A percentile compares a stretch with the other conserved stretches of the same genome.
These are phyloP conservation scores for Pyrrhosoma nymphula DNA, from an alignment of 2,888 invertebrate genomes.

Conservation along the genomic window DNA sequence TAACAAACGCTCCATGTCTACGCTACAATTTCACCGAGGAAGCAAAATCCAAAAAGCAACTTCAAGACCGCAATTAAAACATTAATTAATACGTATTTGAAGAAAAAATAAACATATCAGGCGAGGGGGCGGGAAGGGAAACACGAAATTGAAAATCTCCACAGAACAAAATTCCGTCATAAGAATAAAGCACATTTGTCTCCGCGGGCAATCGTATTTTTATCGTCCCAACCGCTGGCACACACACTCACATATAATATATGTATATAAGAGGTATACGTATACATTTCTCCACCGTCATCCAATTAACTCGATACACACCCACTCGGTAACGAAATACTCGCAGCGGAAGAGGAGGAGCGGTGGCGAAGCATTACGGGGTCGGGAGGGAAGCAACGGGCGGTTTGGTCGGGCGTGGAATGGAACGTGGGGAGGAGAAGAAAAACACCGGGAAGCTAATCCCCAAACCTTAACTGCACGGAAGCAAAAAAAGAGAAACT, in stretches of 20 bases:
- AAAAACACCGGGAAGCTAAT: conserved; percentile 11
- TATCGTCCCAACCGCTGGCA: conserved; percentile 53
- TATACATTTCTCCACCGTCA: conserved; percentile 22
- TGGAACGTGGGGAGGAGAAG: neutral
- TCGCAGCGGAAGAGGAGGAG: conserved; percentile 45
- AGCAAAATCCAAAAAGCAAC: neutral
- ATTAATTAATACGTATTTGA: neutral
- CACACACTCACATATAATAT: neutral
- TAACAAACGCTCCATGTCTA: neutral
- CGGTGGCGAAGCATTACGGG: neutral
- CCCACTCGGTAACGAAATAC: conserved; percentile 54
- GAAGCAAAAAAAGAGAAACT: conserved; percentile 1
- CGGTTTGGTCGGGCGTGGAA: neutral
- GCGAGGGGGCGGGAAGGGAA: neutral
- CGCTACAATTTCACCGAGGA: neutral
- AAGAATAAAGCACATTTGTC: neutral
- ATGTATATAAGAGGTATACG: neutral
- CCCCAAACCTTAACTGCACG: conserved; percentile 35
- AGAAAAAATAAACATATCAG: neutral
- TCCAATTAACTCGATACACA: conserved; percentile 55
- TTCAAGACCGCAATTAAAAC: conserved; percentile 10
- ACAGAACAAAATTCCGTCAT: neutral
- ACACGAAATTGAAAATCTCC: neutral
- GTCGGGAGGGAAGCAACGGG: neutral
- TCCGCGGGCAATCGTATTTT: conserved; percentile 38